phyloP scores from a whole-genome alignment of 2,113 vertebrate genomes.

The Etheostoma cragini region DNA sequence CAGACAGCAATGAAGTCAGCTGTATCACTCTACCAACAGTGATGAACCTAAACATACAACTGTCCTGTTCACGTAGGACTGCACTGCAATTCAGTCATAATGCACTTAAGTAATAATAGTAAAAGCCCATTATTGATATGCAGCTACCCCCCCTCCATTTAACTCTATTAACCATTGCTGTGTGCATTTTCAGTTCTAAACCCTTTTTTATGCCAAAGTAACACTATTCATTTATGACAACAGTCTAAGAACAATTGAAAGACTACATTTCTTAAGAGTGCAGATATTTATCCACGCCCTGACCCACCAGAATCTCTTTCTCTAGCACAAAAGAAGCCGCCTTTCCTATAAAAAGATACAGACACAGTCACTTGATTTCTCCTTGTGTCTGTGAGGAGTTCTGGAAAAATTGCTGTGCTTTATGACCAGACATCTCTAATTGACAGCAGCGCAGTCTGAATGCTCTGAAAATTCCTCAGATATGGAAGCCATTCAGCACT shows the following conservation, averaged over 20 bases:
- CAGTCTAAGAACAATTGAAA: background rate
- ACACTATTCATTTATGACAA: background rate
- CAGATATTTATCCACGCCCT: background rate
- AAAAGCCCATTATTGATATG: background rate
- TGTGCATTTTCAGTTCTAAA: background rate
- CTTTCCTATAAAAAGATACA: conserved; percentile 11
- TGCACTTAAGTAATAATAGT: background rate
- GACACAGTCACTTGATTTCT: conserved; percentile 34
- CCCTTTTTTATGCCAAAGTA: background rate
- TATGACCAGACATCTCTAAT: conserved; percentile 53
- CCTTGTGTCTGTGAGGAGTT: conserved; percentile 29
- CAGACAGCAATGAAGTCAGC: background rate
- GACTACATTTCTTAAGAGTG: background rate
- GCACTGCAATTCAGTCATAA: background rate
- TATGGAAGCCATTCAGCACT: conserved; percentile 59
- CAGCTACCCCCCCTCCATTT: background rate
- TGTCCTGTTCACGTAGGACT: background rate
- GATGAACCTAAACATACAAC: background rate
- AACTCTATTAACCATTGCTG: too few relatives aligned
- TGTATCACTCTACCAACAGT: background rate
- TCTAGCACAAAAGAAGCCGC: conserved; percentile 16
- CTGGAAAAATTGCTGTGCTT: conserved; percentile 41
- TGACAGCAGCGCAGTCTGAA: conserved; percentile 47
- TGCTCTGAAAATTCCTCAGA: conserved; percentile 59
- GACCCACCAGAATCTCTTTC: background rate